These are phyloP conservation scores for Sesamia inferens DNA, from an alignment of 2,888 invertebrate genomes.

Conservation along the genomic window DNA sequence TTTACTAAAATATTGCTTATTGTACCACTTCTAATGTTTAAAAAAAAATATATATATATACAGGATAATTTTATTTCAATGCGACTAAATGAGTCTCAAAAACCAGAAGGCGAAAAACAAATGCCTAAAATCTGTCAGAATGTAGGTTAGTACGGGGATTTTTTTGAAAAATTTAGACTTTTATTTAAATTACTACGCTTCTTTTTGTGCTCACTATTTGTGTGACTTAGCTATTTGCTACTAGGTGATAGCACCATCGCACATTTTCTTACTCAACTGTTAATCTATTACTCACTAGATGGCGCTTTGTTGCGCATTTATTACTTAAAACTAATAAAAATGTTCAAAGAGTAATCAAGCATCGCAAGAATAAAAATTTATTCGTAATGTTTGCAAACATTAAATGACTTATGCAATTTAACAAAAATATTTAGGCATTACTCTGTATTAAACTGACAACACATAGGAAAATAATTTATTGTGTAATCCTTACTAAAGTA, in stretches of 20 bases:
- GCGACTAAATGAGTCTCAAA: background rate
- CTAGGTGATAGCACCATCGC: conserved; percentile 59
- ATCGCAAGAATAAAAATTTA: background rate
- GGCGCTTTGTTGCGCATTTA: conserved; percentile 53
- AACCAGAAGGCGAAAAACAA: no score
- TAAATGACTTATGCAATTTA: no score
- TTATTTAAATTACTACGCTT: background rate
- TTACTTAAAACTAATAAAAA: background rate
- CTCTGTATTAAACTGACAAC: background rate
- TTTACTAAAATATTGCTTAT: no score
- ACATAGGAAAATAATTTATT: background rate
- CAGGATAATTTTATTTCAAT: background rate
- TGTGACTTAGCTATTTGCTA: conserved; percentile 30
- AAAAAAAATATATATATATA: no score
- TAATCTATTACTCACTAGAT: conserved; percentile 54
- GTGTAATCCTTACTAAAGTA: background rate
- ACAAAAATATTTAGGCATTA: background rate
- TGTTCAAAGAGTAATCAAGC: background rate
- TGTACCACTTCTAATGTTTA: background rate
- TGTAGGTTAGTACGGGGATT: no score
- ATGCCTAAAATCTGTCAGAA: no score
- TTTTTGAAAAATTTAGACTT: no score
- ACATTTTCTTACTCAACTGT: background rate
- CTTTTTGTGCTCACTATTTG: background rate
- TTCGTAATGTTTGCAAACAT: background rate